These are phyloP conservation scores for Holacanthella duospinosa DNA, from an alignment of 2,888 invertebrate species.

Conservation along the genomic window DNA sequence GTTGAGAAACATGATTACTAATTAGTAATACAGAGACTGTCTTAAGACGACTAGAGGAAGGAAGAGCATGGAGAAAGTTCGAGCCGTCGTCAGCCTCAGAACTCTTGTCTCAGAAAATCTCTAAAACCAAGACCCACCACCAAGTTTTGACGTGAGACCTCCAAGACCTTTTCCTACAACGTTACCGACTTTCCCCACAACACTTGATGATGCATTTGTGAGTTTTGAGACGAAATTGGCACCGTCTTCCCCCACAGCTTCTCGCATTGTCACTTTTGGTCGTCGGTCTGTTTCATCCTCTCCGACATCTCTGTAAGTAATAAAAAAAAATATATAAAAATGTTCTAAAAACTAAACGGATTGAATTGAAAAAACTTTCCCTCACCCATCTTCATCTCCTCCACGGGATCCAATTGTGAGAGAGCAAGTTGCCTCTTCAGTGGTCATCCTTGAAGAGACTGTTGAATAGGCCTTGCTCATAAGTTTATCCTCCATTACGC, in stretches of 20 bases:
- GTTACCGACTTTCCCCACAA: conserved; percentile 77
- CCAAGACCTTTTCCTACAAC: conserved; percentile 83
- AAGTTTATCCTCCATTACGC: conserved; percentile 92
- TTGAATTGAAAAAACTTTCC: not conserved
- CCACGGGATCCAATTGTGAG: conserved; percentile 46
- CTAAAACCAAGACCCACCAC: conserved; percentile 47
- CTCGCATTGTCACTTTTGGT: conserved; percentile 52
- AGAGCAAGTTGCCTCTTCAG: conserved; percentile 90
- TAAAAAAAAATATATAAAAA: conserved; percentile 30
- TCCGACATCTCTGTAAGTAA: conserved; percentile 45
- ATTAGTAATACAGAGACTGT: no score
- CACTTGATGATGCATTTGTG: conserved; percentile 68
- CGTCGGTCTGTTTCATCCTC: conserved; percentile 49
- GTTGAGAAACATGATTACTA: no score
- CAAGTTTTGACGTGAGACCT: conserved; percentile 77
- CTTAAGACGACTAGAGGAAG: no score
- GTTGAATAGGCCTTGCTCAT: conserved; percentile 91
- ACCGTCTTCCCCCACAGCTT: conserved; percentile 57
- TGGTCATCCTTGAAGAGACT: conserved; percentile 86
- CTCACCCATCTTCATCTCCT: conserved; percentile 30
- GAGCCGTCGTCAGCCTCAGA: no score
- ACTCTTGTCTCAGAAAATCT: no score
- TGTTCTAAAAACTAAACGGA: not conserved
- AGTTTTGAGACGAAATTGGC: conserved; percentile 61
- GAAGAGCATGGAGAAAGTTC: not conserved